Percentiles rank a stretch among this genome's conserved stretches.
Evolutionary conservation across 2,797 vertebrate genomes (phyloP).

Genomic region (Peromyscus attwateri): DNA sequence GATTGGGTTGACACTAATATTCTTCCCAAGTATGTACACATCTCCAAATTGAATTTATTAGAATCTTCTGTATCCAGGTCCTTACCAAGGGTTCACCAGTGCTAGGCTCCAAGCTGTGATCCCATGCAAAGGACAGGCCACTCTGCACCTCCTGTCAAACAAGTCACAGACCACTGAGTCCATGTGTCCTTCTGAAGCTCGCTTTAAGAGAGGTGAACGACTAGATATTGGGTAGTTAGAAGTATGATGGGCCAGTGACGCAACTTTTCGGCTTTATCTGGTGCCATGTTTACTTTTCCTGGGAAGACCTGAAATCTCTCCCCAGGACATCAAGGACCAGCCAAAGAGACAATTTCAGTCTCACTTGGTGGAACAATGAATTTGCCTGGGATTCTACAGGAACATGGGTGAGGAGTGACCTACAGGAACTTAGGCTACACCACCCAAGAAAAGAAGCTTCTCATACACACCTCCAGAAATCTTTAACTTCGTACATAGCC

Average conservation of each 20-base stretch:
- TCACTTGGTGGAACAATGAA: neutral
- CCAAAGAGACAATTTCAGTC: neutral
- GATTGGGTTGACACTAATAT: neutral
- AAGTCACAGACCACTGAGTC: neutral
- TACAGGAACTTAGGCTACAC: neutral
- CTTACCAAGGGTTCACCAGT: neutral
- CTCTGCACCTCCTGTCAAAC: neutral
- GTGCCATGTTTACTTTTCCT: neutral
- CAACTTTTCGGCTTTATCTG: neutral
- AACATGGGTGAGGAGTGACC: neutral
- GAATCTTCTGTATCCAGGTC: neutral
- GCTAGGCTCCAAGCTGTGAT: neutral
- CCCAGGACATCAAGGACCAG: neutral
- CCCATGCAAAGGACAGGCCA: neutral
- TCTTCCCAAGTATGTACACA: neutral
- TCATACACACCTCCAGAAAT: neutral
- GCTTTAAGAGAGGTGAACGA: neutral
- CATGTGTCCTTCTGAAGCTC: neutral
- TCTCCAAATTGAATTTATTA: neutral
- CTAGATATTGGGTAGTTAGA: neutral
- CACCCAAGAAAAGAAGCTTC: neutral
- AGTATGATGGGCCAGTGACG: neutral
- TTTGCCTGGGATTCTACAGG: neutral
- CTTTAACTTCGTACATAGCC: neutral
- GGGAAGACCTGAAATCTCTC: neutral